Conservation (phyloP, 2,113 vertebrate species). For the Thomomys bottae region DNA sequence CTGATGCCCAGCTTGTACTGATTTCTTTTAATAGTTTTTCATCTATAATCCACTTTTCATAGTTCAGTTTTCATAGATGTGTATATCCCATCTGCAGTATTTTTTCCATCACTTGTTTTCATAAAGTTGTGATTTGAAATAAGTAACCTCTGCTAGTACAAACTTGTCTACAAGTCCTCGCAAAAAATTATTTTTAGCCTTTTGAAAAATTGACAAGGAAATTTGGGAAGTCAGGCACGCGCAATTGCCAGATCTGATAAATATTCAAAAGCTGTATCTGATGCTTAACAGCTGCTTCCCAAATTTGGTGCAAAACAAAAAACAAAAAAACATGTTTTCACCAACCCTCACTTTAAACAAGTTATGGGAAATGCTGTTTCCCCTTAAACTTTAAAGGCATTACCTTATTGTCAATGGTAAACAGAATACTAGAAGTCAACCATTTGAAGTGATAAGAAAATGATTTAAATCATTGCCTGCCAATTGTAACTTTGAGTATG, state of each 20-base stretch:
- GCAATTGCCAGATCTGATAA: background rate
- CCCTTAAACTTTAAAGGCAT: background rate
- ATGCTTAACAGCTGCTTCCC: background rate
- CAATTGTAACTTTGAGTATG: background rate
- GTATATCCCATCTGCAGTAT: background rate
- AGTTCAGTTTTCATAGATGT: background rate
- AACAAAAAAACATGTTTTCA: background rate
- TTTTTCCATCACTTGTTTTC: background rate
- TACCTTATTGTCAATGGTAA: background rate
- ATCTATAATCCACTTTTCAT: background rate
- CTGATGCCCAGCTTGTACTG: background rate
- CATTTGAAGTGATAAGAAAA: background rate
- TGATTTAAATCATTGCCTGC: background rate
- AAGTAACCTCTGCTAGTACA: background rate
- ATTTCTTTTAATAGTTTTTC: background rate
- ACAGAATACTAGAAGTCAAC: background rate
- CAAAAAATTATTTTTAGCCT: background rate
- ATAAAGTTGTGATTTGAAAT: background rate
- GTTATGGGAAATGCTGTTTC: background rate
- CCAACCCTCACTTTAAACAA: conserved; percentile 4
- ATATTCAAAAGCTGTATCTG: background rate
- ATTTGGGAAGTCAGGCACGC: background rate
- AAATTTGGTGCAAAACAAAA: conserved; percentile 9
- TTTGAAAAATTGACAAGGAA: background rate
- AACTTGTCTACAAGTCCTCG: background rate